Evolutionary conservation across 1,140 invertebrate genomes (phyloP), one percentile per base, ranked within the genome.

Genomic region (Ceratina calcarata): DNA sequence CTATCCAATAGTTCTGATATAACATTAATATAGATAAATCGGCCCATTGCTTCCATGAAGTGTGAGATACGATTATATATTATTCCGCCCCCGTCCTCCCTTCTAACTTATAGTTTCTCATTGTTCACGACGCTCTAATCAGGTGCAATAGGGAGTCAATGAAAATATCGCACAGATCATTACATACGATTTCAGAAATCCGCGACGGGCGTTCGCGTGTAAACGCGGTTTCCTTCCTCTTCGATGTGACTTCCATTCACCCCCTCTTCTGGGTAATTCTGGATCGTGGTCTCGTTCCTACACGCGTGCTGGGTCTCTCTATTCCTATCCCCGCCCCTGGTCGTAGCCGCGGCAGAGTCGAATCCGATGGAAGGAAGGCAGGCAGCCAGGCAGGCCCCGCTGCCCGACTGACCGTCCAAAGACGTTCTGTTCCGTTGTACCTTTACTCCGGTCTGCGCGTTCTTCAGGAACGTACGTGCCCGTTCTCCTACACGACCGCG

Each of bases 381-480:
- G 60, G 61, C 58, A 78, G 68, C 49, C 76, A 72, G 69, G 76
- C 75, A 89, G 88, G 89, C 82, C 84, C 88, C 86, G 86, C 90
- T 91, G 89, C 74, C 89, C 90, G 89, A 91, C 86, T 91, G 89
- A 91, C 91, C 91, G 87, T 86, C 85, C 85, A 80, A 45, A 82
- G 75, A 64, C 68, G 83, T 82, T n/a, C 76, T 86, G 76, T 82
- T n/a, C 76, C 83, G 76, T 89, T 90, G 84, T 85, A 90, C 90
- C 87, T 91, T 89, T 91, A 91, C 91, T 90, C 89, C 88, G 89
- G 89, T 91, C 88, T 91, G 91, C 88, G 90, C 91, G 90, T 90
- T 91, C 89, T 86, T 88, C 89, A 87, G 86, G 88, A 90, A 89
- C 91, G 86, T 86, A 86, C 78, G 86, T 89, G 96, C 95, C 37